These are phyloP conservation scores for Sebastes wilsoni DNA, from an alignment of 2,797 vertebrate species.

Conservation along the genomic window DNA sequence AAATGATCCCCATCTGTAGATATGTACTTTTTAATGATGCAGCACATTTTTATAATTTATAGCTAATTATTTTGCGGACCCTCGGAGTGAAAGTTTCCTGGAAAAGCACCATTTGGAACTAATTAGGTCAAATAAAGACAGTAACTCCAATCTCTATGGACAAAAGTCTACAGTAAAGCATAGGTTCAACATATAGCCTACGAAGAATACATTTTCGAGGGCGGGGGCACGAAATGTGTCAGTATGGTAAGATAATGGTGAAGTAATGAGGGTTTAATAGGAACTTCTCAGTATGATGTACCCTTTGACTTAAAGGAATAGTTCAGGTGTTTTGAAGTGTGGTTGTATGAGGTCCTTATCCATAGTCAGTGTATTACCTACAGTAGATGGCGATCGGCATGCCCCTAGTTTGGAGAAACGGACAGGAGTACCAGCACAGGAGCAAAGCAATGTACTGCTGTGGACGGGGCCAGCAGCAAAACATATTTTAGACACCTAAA, in stretches of 20 bases:
- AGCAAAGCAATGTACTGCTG: too few relatives aligned
- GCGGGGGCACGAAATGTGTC: neutral
- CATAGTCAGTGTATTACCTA: too few relatives aligned
- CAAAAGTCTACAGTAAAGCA: neutral
- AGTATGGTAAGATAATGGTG: neutral
- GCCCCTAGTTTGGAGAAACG: neutral
- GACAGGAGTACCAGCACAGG: neutral
- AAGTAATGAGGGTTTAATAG: neutral
- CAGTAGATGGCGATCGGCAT: neutral
- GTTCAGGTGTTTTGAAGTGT: rapidly evolving
- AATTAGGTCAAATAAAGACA: neutral
- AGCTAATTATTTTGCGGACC: too few relatives aligned
- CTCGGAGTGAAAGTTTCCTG: neutral
- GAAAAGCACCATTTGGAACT: neutral
- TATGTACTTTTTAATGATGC: too few relatives aligned
- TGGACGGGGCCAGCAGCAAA: neutral
- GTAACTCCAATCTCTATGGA: neutral
- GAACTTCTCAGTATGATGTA: neutral
- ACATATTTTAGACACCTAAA: too few relatives aligned
- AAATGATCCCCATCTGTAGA: too few relatives aligned
- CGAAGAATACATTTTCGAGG: neutral
- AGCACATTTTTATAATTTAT: too few relatives aligned
- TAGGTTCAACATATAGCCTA: neutral
- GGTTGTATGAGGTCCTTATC: neutral
- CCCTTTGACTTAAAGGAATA: neutral